Conservation (phyloP, 2,888 invertebrate genomes). For the Hartigia nigra region DNA sequence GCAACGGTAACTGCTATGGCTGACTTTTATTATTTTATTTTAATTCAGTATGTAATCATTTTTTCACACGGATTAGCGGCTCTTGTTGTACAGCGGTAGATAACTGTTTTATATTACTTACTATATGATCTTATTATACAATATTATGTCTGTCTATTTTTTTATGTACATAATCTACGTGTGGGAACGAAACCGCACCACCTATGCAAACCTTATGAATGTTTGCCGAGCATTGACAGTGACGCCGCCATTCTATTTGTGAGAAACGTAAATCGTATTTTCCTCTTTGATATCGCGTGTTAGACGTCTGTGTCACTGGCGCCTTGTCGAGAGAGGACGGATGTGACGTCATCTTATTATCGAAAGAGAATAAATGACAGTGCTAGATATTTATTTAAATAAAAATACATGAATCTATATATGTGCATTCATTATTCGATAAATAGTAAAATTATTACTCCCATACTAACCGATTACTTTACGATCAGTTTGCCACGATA, state of each 20-base stretch:
- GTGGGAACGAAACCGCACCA: neutral
- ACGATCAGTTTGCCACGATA: neutral
- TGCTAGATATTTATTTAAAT: neutral
- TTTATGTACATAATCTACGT: neutral
- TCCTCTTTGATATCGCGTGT: neutral
- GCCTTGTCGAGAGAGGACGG: neutral
- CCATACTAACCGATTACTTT: neutral
- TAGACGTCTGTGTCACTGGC: neutral
- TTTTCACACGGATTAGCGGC: neutral
- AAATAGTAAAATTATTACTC: neutral
- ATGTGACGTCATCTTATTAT: neutral
- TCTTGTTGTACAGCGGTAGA: neutral
- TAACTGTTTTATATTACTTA: neutral
- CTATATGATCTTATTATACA: neutral
- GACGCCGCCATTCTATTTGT: neutral
- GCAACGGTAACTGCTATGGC: neutral
- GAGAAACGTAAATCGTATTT: neutral
- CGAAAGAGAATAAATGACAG: neutral
- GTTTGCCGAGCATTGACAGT: neutral
- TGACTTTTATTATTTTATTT: neutral
- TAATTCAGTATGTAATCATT: neutral
- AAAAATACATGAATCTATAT: neutral
- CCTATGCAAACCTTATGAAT: neutral
- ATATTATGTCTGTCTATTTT: neutral
- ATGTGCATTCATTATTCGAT: neutral